Evolutionary conservation across 1,140 invertebrate species (phyloP).

Genomic region (Megalopta genalis): DNA sequence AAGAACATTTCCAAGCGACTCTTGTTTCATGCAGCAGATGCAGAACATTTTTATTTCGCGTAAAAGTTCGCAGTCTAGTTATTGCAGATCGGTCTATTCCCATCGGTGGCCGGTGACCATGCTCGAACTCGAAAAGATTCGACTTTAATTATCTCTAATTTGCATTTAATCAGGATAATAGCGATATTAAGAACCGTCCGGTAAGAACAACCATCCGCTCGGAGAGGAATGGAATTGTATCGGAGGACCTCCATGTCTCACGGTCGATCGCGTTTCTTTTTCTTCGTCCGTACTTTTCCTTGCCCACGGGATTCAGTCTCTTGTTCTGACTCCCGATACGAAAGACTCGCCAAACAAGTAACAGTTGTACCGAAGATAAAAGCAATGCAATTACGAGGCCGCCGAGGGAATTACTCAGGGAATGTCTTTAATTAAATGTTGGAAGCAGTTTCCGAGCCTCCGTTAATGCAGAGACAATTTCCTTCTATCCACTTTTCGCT

Average conservation of each 20-base stretch:
- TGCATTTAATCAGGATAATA: slow-evolving; percentile 55
- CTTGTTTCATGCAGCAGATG: no score
- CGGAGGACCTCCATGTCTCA: slow-evolving; percentile 43
- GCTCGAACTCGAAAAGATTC: not conserved
- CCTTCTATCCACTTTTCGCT: slow-evolving; percentile 77
- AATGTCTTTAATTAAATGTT: slow-evolving; percentile 80
- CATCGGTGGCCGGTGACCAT: not conserved
- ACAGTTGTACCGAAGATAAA: slow-evolving; percentile 76
- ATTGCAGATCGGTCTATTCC: not conserved
- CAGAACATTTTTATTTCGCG: no score
- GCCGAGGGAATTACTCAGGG: slow-evolving; percentile 75
- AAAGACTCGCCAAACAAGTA: slow-evolving; percentile 73
- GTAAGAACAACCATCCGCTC: slow-evolving; percentile 39
- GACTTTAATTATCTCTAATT: slow-evolving; percentile 6
- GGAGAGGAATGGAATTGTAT: slow-evolving; percentile 32
- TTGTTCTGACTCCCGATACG: slow-evolving; percentile 70
- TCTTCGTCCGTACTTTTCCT: slow-evolving; percentile 32
- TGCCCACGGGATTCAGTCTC: slow-evolving; percentile 35
- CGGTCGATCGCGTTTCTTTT: slow-evolving; percentile 57
- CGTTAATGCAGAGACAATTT: slow-evolving; percentile 80
- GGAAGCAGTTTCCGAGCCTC: slow-evolving; percentile 78
- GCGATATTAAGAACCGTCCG: slow-evolving; percentile 27
- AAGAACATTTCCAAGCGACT: no score
- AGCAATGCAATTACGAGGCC: slow-evolving; percentile 76
- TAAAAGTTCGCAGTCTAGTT: not conserved